Base-by-base conservation (phyloP, 2,113 vertebrate genomes). In the Pelvicachromis taeniatus region DNA sequence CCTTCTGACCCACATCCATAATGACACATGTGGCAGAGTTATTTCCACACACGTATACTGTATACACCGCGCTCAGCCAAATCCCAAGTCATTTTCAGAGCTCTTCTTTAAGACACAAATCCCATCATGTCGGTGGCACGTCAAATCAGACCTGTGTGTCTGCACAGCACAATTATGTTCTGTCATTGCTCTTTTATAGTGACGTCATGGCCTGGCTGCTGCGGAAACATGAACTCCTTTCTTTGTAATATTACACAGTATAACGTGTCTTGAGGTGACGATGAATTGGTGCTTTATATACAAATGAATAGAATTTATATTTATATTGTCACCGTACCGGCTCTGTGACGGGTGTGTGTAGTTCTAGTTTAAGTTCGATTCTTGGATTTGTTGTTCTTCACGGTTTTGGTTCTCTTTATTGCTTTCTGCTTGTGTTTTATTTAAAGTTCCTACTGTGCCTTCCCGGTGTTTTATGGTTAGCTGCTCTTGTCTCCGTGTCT, bases 1-100 rank as follows among this genome's bases (percentile, higher is more conserved):
- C 50, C 33, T 77, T 80, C 52, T 45, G n/a, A 84, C 54, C 75
- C 85, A 86, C 79, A 85, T 82, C 65, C 33, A 89, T 40, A 81
- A 33, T 16, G 54, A 81, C 78, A 63, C 42, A 26, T 56, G 50
- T 82, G 81, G 63, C 48, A 54, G 68, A 40, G 54, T 19, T 14
- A 56, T 63, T 83, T 48, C 81, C 82, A 84, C 77, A 77, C 82
- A 83, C 33, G 81, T 29, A 33, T 23, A 4, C 50, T 12, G 6
- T 31, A 38, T 31, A 2, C 79, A 17, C 31, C 0, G 5, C 0
- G 29, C 31, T 55, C 33, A 4, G 59, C 42, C 73, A 75, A 78
- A 55, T 7, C 70, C 35, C 11, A 50, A 48, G 35, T 77, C 48
- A 4, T 61, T 73, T 56, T 56, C 55, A 82, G 63, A 38, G 52